Conservation (phyloP, 2,797 vertebrate species). For the Gymnoscopelus microlampas region DNA sequence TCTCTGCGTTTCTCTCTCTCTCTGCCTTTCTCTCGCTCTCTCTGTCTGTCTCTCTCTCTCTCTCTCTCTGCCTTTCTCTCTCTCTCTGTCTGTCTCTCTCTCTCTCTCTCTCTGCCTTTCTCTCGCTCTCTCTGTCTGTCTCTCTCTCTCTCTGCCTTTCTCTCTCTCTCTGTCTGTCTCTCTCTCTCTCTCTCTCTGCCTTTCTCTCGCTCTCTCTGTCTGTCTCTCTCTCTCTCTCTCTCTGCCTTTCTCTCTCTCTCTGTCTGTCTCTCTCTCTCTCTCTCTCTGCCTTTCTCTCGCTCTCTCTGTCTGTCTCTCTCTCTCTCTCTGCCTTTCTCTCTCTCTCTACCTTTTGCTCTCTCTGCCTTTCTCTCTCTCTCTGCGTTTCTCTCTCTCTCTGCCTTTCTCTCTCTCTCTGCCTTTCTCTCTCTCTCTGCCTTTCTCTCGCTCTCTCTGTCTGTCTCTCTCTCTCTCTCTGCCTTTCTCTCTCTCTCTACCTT, state of each 20-base stretch:
- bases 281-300: not conserved
- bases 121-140: not conserved
- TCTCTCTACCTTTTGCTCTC: too few relatives aligned
- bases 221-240: not conserved
- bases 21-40: too few relatives aligned
- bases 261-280: not conserved
- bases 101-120: too few relatives aligned
- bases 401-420: not conserved
- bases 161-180: too few relatives aligned
- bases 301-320: too few relatives aligned
- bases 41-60: too few relatives aligned
- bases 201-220: not conserved
- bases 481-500: too few relatives aligned
- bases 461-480: too few relatives aligned
- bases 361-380: not conserved
- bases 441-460: too few relatives aligned
- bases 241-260: not conserved
- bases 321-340: not conserved
- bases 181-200: constrained; percentile 1
- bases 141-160: not conserved
- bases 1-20: constrained; percentile 39
- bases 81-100: too few relatives aligned
- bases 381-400: constrained; percentile 16
- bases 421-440: too few relatives aligned
- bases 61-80: constrained; percentile 57